Base-by-base conservation (phyloP, 2,888 invertebrate species). In the Caradrina kadenii region DNA sequence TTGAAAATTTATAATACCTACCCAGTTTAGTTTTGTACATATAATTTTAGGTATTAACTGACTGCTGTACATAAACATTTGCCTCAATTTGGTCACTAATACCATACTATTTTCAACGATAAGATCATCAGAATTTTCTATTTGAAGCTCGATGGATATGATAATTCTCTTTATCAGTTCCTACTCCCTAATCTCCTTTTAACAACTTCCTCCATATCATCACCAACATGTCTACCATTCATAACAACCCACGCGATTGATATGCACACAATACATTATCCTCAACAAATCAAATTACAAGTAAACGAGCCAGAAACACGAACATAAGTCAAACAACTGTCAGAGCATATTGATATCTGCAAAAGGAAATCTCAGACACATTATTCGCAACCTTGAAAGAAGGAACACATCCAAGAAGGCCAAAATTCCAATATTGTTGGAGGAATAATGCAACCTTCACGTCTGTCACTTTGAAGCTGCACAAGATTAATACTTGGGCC, bases 401-500 rank as follows among this genome's bases (percentile, higher is more conserved):
- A 61, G 52, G 58, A 81, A 84, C 81, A 81, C 22, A 56, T 56
- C 63, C 53, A 53, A 73, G 49, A 49, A 53, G 59, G 69, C 72
- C 77, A 71, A 84, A 83, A 84, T 79, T 79, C 80, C 82, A 86
- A 87, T 85, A 85, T 83, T 77, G 76, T 35, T 62, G 56, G 54
- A 56, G 73, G 26, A 68, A 77, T 77, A 80, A 81, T 89, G 89
- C 90, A 89, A 76, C 88, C 89, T 87, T 88, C 83, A 60, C 64
- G 85, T 80, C 85, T 73, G 82, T 89, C 88, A 88, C 82, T 70
- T 65, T 63, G 59, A 73, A 70, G 78, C 76, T 88, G 87, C 89
- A 88, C 85, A 84, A 85, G 86, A 89, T 89, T 88, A 86, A 88
- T 84, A 69, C 61, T 59, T 49, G 67, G 82, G 73, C 89, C 88